phyloP scores from a whole-genome alignment of 2,113 vertebrate genomes.

The Gnathonemus longibarbis region DNA sequence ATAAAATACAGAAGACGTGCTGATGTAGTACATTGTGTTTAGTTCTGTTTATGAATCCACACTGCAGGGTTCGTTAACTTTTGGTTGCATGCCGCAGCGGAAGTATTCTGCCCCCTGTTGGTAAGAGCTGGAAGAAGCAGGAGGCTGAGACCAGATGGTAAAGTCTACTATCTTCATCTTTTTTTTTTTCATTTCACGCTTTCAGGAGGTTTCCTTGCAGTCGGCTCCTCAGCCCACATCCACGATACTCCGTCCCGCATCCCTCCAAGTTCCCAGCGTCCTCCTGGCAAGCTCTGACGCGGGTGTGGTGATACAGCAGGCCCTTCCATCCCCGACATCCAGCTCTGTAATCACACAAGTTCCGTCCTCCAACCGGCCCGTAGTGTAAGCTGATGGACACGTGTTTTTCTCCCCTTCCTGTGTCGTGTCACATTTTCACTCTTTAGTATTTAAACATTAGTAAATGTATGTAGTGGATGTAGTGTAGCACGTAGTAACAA shows the following conservation, averaged over 20 bases:
- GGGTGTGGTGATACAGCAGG: conserved; percentile 97
- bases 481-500: not conserved
- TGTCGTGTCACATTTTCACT: not conserved
- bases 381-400: conserved; percentile 79
- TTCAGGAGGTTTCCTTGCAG: conserved; percentile 88
- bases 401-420: no score
- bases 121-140: not conserved
- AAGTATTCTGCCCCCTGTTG: not conserved
- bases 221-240: conserved; percentile 88
- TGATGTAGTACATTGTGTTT: not conserved
- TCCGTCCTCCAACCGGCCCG: conserved; percentile 90
- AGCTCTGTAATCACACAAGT: conserved; percentile 99
- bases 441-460: not conserved
- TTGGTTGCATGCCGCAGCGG: not conserved
- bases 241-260: conserved; percentile 94
- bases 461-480: not conserved
- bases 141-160: not conserved
- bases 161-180: not conserved
- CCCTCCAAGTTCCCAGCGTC: conserved; percentile 95
- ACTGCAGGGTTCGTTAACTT: not conserved
- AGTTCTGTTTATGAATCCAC: not conserved
- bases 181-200: conserved; percentile 46
- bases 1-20: not conserved
- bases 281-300: conserved; percentile 93
- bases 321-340: conserved; percentile 94